Evolutionary conservation across 2,797 vertebrate species (phyloP).

Genomic region (Aulostomus chinensis): DNA sequence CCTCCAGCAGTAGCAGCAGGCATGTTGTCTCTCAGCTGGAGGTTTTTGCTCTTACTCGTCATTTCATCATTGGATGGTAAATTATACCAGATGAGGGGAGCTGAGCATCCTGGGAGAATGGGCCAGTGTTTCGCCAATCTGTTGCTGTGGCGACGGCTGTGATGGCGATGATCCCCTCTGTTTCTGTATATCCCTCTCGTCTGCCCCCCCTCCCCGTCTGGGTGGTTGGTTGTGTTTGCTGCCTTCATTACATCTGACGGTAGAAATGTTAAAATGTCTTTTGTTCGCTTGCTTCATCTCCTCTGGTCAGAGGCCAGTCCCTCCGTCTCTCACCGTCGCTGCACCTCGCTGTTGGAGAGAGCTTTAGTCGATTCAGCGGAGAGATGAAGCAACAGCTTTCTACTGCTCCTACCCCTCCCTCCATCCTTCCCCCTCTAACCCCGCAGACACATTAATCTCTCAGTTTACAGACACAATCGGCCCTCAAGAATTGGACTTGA

Average conservation of each 20-base stretch:
- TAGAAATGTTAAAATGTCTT: too few relatives aligned
- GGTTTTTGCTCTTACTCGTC: constrained; percentile 61
- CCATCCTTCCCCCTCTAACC: constrained; percentile 26
- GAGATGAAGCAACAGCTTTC: constrained; percentile 66
- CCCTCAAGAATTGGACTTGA: constrained; percentile 79
- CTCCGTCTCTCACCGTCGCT: constrained; percentile 20
- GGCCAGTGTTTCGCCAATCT: constrained; percentile 53
- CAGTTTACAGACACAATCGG: constrained; percentile 81
- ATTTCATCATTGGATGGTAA: constrained; percentile 78
- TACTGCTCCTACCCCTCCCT: constrained; percentile 6
- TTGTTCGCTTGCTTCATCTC: constrained; percentile 20
- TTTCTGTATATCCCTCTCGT: neutral
- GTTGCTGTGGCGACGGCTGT: constrained; percentile 47
- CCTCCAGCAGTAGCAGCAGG: constrained; percentile 8
- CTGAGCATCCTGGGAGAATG: constrained; percentile 53
- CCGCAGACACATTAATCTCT: constrained; percentile 76
- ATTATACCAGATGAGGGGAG: constrained; percentile 60
- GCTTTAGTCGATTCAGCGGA: constrained; percentile 66
- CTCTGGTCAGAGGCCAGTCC: constrained; percentile 6
- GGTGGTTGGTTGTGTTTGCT: constrained; percentile 29
- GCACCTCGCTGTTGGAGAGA: constrained; percentile 62
- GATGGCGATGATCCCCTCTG: constrained; percentile 27
- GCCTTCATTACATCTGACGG: constrained; percentile 35
- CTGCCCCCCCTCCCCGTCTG: neutral
- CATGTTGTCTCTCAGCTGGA: constrained; percentile 9